phyloP scores from a whole-genome alignment of 1,140 invertebrate species.

The Listronotus bonariensis region DNA sequence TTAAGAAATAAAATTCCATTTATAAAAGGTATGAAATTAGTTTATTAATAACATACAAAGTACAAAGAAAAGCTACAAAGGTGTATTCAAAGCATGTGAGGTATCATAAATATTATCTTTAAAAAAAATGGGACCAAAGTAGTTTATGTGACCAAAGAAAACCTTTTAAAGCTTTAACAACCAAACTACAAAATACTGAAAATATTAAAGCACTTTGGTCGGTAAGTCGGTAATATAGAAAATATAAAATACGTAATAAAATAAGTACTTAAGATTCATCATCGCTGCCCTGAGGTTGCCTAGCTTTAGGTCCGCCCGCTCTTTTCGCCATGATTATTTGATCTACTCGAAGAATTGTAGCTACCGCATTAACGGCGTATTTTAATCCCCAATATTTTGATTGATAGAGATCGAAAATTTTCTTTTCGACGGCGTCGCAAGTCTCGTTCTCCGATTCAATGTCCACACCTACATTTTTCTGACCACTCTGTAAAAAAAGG shows the following conservation, averaged over 20 bases:
- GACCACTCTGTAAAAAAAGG: slow-evolving; percentile 69
- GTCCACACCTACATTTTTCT: slow-evolving; percentile 84
- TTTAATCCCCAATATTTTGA: slow-evolving; percentile 92
- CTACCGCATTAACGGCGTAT: slow-evolving; percentile 91
- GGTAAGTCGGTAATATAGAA: background rate
- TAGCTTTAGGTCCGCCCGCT: slow-evolving; percentile 92
- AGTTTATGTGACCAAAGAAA: too few relatives aligned
- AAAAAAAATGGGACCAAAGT: too few relatives aligned
- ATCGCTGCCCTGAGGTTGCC: slow-evolving; percentile 69
- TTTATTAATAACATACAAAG: too few relatives aligned
- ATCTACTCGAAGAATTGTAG: slow-evolving; percentile 95
- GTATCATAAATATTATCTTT: too few relatives aligned
- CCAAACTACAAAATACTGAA: background rate
- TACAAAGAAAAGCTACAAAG: too few relatives aligned
- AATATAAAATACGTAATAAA: background rate
- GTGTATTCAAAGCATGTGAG: too few relatives aligned
- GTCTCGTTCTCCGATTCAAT: slow-evolving; percentile 76
- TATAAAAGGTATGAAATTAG: too few relatives aligned
- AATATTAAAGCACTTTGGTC: background rate
- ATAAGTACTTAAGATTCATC: slow-evolving; percentile 61
- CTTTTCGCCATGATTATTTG: slow-evolving; percentile 99
- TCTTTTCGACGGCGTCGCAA: slow-evolving; percentile 76
- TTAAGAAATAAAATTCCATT: too few relatives aligned
- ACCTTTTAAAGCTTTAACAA: too few relatives aligned
- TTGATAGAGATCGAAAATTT: slow-evolving; percentile 84